Base-by-base conservation (phyloP, 2,888 invertebrate genomes). In the Stratiomys singularior region DNA sequence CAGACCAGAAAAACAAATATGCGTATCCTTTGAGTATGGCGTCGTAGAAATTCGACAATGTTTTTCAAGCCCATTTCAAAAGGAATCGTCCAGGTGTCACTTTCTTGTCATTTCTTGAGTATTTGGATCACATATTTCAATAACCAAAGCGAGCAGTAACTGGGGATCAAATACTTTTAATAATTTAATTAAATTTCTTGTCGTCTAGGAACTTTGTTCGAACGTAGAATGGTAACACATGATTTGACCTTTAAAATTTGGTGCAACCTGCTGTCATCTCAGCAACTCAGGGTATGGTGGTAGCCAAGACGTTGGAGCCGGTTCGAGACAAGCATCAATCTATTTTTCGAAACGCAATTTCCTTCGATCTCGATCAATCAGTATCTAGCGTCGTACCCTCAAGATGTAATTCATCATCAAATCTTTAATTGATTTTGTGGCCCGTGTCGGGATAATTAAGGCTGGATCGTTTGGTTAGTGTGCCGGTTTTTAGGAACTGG, bases 401-500 rank as follows among this genome's bases (percentile, higher is more conserved):
- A 30, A 63, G 64, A 76, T 63, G 69, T 77, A 71, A 78, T 79
- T 77, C 72, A 79, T 79, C 79, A 79, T 76, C 23, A 77, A 76
- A 69, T 63, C 78, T 64, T 64, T 79, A 79, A 79, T 79, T 79
- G 79, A 79, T 78, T 79, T 47, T 77, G 79, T 78, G 77, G 56
- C 76, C 77, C 77, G 78, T 78, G 78, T 77, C 78, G 77, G 76
- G 69, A 77, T 78, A 78, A 79, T 79, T 79, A 79, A 77, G 64
- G 27, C 60, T 64, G 15, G 67, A 60, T 37, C 37, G 9, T 37
- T 37, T 37, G 37, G 37, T 37, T 37, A 9, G 37, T n/a, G 9
- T 9, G 37, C 37, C 37, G 9, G 37, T 37, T 37, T 37, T 25
- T 64, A 18, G 28, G 13, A 15, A 28, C 64, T 15, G n/a, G 30